phyloP scores from a whole-genome alignment of 1,140 invertebrate species.

The Brachionus plicatilis region DNA sequence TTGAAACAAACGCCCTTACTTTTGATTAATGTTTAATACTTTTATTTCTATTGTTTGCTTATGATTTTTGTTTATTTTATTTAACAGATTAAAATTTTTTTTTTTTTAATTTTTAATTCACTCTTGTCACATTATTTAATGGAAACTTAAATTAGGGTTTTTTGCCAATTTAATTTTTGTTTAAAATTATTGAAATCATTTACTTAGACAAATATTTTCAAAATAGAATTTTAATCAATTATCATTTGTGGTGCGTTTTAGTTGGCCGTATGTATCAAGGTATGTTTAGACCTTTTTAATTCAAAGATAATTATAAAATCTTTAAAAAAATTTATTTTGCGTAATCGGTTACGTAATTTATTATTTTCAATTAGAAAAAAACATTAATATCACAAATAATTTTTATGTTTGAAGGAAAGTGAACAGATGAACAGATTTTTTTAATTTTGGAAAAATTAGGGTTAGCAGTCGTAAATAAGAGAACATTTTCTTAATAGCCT shows the following conservation, averaged over 20 bases:
- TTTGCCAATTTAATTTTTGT: background rate
- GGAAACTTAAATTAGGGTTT: background rate
- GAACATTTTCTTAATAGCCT: too few species aligned
- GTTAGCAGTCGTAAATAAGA: too few species aligned
- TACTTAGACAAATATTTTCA: background rate
- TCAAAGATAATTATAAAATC: background rate
- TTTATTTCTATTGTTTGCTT: background rate
- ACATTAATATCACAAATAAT: background rate
- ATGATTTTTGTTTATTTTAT: background rate
- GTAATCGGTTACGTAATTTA: background rate
- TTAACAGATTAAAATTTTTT: background rate
- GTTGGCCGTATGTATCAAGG: background rate
- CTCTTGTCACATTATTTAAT: background rate
- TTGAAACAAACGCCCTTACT: background rate
- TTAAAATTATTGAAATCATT: background rate
- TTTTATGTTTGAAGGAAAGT: background rate
- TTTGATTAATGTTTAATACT: background rate
- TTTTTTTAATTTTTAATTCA: too few species aligned
- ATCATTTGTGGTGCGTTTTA: background rate
- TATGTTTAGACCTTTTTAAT: background rate
- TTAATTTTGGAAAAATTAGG: background rate
- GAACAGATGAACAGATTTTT: background rate
- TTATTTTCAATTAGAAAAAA: background rate
- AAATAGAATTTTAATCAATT: background rate
- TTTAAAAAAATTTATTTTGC: background rate